phyloP scores from a whole-genome alignment of 2,888 invertebrate species.

The Dryocosmus kuriphilus region DNA sequence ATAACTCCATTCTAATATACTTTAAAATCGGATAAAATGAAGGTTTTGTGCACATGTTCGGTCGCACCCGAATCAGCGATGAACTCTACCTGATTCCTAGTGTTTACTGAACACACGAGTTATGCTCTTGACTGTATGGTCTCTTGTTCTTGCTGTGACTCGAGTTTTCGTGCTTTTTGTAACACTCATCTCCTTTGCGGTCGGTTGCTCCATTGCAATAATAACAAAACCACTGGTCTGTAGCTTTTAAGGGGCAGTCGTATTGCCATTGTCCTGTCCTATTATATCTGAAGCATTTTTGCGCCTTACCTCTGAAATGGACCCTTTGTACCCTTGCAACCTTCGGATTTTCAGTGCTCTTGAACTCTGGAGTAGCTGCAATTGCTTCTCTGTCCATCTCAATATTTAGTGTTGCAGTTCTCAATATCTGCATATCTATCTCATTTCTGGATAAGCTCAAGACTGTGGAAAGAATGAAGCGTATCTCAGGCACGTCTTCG shows the following conservation, averaged over 20 bases:
- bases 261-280: constrained; percentile 43
- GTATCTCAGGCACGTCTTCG: no score
- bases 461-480: no score
- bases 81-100: constrained; percentile 43
- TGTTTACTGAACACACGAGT: constrained; percentile 26
- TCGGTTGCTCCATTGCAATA: no score
- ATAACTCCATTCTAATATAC: constrained; percentile 39
- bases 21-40: constrained; percentile 44
- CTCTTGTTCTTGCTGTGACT: not conserved
- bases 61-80: constrained; percentile 57
- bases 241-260: no score
- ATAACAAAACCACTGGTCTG: no score
- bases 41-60: constrained; percentile 48
- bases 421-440: no score
- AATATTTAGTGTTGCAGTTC: no score
- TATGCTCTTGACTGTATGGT: constrained; percentile 28
- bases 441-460: no score
- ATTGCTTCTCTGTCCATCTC: constrained; percentile 28
- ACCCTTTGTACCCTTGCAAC: constrained; percentile 20
- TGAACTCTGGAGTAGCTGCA: no score
- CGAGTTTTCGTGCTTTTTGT: no score
- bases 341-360: constrained; percentile 35
- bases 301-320: no score
- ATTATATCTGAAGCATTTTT: constrained; percentile 47
- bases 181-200: no score